Base-by-base conservation (phyloP, 2,113 vertebrate genomes). In the Reinhardtius hippoglossoides region DNA sequence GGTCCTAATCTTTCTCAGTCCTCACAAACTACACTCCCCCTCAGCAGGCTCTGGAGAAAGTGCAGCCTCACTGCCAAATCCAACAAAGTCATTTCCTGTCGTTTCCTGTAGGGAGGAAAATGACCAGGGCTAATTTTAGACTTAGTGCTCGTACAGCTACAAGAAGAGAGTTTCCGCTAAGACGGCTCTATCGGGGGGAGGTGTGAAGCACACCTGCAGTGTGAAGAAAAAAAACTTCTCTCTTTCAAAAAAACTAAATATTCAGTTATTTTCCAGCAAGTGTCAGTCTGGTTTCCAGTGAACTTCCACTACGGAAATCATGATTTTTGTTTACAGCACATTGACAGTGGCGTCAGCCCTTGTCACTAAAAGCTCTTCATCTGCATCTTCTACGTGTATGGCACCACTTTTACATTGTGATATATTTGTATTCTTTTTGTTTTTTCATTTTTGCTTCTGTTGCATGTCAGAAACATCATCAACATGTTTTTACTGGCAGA, bases 71-170 rank as follows among this genome's bases (percentile, higher is more conserved):
- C 85, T 91, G 93, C 94, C 93, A 94, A 93, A 78, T 90, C 81
- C 93, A 92, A 94, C 93, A 93, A 89, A 92, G 87, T 88, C 74
- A 91, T 91, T 94, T 94, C 91, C 94, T 93, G 89, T 83, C 55
- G 63, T 91, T 92, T 92, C 86, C 91, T 91, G 91, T 68, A 58
- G 81, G 74, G 88, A 89, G 79, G 83, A 88, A 89, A 91, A 85
- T 82, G 82, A 89, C 78, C 73, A 58, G 84, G 58, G 90, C 90
- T 93, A 92, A 94, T 88, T 94, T 94, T 92, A 94, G 93, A 91
- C 63, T 2, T 62, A 76, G 82, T 67, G 69, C 72, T 78, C 74
- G 73, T 55, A 75, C 68, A 87, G 76, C 83, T 74, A 80, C 65
- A 37, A 86, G 66, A 72, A 85, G 70, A 20, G 8, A 50, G 73